A percentile compares a stretch with the other conserved stretches of the same genome.
These are phyloP conservation scores for Kryptolebias marmoratus DNA, from an alignment of 2,113 vertebrate species.

Conservation along the genomic window DNA sequence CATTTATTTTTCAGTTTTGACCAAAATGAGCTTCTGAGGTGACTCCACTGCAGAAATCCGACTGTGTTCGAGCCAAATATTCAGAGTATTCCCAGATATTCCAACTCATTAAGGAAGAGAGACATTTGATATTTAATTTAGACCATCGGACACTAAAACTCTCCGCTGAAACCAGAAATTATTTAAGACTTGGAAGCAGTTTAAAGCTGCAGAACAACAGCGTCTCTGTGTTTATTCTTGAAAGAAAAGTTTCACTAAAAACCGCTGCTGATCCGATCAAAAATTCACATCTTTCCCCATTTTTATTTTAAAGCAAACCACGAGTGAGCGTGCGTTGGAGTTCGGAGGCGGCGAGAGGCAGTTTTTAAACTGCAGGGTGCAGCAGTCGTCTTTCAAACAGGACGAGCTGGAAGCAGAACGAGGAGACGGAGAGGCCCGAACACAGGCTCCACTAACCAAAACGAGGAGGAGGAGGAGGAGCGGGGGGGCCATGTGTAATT, in stretches of 20 bases:
- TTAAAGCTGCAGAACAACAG: conserved; percentile 34
- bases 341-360: conserved; percentile 75
- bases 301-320: neutral
- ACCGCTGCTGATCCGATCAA: neutral
- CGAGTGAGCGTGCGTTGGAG: neutral
- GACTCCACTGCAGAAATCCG: conserved; percentile 14
- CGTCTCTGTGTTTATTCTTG: neutral
- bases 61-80: conserved; percentile 8
- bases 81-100: conserved; percentile 25
- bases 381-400: conserved; percentile 96
- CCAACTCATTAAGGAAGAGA: conserved; percentile 32
- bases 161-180: conserved; percentile 34
- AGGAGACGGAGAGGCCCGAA: conserved; percentile 39
- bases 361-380: conserved; percentile 98
- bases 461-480: conserved; percentile 28
- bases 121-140: conserved; percentile 50
- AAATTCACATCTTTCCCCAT: neutral
- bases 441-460: conserved; percentile 31
- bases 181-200: conserved; percentile 42
- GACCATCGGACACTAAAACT: conserved; percentile 19
- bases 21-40: conserved; percentile 15
- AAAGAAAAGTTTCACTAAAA: conserved; percentile 4
- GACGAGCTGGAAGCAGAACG: conserved; percentile 37
- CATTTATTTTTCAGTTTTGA: neutral
- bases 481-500: conserved; percentile 61